Percentiles rank a stretch among this genome's conserved stretches.
Conservation (phyloP, 1,140 invertebrate genomes). For the Agrilus planipennis region DNA sequence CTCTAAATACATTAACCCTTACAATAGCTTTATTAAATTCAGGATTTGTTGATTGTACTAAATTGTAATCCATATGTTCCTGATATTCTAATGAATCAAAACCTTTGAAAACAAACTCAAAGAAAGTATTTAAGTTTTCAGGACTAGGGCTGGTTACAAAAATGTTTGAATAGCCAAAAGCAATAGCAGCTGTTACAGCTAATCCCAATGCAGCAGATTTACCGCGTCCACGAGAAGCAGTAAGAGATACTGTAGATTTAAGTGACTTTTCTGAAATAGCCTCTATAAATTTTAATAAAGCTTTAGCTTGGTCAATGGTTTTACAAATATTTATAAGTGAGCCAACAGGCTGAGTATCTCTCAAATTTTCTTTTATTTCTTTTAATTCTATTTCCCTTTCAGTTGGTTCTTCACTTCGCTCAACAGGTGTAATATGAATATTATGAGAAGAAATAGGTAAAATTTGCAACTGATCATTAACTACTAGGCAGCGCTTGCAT, state of each 20-base stretch:
- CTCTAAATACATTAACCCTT: constrained; percentile 79
- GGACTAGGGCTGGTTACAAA: constrained; percentile 97
- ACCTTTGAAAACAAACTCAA: constrained; percentile 96
- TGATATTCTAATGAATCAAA: constrained; percentile 92
- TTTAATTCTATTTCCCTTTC: constrained; percentile 48
- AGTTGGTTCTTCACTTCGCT: constrained; percentile 32
- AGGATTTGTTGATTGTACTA: constrained; percentile 91
- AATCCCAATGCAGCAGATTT: constrained; percentile 98
- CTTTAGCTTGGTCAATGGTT: constrained; percentile 90
- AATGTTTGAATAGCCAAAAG: constrained; percentile 92
- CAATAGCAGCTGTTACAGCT: constrained; percentile 73
- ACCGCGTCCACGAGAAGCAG: constrained; percentile 90
- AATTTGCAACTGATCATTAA: constrained; percentile 88
- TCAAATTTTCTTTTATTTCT: constrained; percentile 57
- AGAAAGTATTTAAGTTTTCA: constrained; percentile 96
- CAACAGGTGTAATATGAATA: constrained; percentile 61
- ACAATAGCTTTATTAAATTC: constrained; percentile 96
- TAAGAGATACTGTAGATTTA: constrained; percentile 84
- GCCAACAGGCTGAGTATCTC: constrained; percentile 82
- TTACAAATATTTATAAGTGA: constrained; percentile 82
- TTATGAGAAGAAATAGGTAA: constrained; percentile 87
- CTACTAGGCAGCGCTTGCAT: constrained; percentile 78
- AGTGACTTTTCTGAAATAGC: constrained; percentile 87
- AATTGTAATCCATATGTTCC: constrained; percentile 92
- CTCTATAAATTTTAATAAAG: constrained; percentile 88